Evolutionary conservation across 2,888 invertebrate species (phyloP).

Genomic region (Ichneumoninae sp.): DNA sequence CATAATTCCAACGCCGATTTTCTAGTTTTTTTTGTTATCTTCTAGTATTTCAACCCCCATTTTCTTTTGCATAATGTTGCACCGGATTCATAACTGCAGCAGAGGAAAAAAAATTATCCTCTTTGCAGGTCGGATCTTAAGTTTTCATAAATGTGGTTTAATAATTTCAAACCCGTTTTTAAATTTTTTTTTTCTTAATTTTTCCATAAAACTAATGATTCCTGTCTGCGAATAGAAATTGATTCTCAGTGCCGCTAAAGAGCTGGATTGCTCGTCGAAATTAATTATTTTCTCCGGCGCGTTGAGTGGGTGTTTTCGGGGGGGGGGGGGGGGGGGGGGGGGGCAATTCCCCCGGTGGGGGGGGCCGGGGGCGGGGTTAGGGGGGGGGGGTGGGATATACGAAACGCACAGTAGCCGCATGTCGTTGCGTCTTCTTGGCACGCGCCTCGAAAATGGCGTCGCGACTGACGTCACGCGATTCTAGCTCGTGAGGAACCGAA

Average conservation of each 20-base stretch:
- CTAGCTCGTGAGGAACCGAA: constrained; percentile 65
- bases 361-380: too few relatives aligned
- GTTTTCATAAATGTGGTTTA: neutral
- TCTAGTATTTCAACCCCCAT: neutral
- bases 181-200: neutral
- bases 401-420: constrained; percentile 24
- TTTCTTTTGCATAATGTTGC: neutral
- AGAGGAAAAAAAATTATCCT: neutral
- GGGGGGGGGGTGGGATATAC: neutral
- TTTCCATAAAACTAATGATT: neutral
- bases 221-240: neutral
- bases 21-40: neutral
- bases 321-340: constrained; percentile 1
- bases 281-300: constrained; percentile 4
- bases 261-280: neutral
- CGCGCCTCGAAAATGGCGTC: constrained; percentile 83
- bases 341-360: too few relatives aligned
- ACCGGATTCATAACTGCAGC: neutral
- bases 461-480: constrained; percentile 80
- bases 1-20: neutral
- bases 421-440: constrained; percentile 77
- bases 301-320: neutral
- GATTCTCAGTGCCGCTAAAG: neutral
- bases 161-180: neutral
- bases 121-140: neutral